Evolutionary conservation across 2,888 invertebrate species (phyloP).

Genomic region (Bombyx huttoni): DNA sequence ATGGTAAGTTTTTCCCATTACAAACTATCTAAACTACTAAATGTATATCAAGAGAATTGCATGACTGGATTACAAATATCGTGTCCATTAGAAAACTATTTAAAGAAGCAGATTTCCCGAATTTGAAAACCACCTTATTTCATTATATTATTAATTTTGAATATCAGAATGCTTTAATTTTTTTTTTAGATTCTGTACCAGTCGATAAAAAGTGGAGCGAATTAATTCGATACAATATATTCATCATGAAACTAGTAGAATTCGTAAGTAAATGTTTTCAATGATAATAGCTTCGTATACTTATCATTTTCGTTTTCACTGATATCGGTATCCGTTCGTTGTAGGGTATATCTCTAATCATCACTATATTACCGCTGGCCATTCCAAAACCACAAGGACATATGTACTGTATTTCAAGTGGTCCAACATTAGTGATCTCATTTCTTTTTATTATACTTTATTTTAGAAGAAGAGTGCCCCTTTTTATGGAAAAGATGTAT

Average conservation of each 20-base stretch:
- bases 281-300: conserved; percentile 6
- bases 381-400: conserved; percentile 51
- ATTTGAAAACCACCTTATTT: too few species aligned
- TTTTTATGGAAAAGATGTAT: conserved; percentile 67
- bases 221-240: conserved; percentile 58
- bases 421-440: conserved; percentile 57
- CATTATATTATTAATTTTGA: background rate
- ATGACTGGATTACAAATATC: too few species aligned
- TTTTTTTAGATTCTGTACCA: conserved; percentile 52
- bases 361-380: conserved; percentile 37
- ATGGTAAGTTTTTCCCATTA: conserved; percentile 29
- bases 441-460: conserved; percentile 52
- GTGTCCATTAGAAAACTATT: too few species aligned
- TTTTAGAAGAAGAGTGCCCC: conserved; percentile 48
- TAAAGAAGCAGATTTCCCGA: too few species aligned
- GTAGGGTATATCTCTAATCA: conserved; percentile 45
- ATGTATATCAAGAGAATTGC: too few species aligned
- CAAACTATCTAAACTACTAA: background rate
- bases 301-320: conserved; percentile 5
- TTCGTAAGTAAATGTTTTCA: conserved; percentile 45
- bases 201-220: conserved; percentile 62
- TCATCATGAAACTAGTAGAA: conserved; percentile 62
- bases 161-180: background rate
- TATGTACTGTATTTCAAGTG: conserved; percentile 63
- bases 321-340: conserved; percentile 20